Base-by-base conservation (phyloP, 2,797 vertebrate genomes). In the Clarias platycephalus region DNA sequence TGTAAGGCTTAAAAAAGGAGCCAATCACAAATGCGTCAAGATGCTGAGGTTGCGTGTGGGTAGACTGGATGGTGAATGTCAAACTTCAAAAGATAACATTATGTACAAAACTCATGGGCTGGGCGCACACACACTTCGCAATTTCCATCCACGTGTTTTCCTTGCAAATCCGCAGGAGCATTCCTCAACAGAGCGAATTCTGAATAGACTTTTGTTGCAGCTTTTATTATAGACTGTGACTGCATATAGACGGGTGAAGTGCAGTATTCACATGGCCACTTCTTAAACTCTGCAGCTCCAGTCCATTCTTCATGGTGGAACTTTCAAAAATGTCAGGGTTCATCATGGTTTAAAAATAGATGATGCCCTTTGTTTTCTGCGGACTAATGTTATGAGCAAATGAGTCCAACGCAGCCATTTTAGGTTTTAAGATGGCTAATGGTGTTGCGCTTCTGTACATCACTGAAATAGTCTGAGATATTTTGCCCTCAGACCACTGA, bases 1-100 rank as follows among this genome's bases (percentile, higher is more conserved):
- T 86, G 87, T 86, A 83, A 86, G 88, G 72, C 91, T 89, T 78
- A 68, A 67, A 82, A 63, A 15, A 5, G 37, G 49, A 70, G 44
- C 75, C 68, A n/a, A 74, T 68, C 49, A 57, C 31, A 72, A 82
- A 60, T 16, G 26, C 5, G 67, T 34, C n/a, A 1, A 85, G 63
- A 55, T 82, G 86, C n/a, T 63, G 44, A 71, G 26, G 60, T 26
- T 57, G 49, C 40, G 55, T 83, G 84, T 85, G 74, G 79, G 79
- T 24, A 84, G 66, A 85, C 55, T 62, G 31, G 68, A 67, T 57
- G 40, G 74, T 68, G 58, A 68, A 68, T 58, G 72, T 77, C 49
- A 58, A 26, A 70, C 49, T 66, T 77, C 26, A 70, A 10, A 37
- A 49, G 31, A 40, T 68, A 78, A 18, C 31, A 66, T 76, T n/a